Base-by-base conservation (phyloP, 2,113 vertebrate genomes). In the Cheilinus undulatus region DNA sequence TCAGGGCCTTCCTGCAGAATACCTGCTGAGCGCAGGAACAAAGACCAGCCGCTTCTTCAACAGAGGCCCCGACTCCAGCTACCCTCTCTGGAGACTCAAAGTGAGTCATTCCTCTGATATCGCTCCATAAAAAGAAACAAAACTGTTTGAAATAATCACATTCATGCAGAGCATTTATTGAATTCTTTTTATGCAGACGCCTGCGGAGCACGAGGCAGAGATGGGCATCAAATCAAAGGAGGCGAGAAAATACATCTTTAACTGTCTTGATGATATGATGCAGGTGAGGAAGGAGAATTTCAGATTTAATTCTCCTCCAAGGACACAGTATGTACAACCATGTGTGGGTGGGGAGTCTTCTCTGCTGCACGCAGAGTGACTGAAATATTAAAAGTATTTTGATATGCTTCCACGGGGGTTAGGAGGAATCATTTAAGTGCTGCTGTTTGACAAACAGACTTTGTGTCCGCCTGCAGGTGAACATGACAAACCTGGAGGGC, bases 211-310 rank as follows among this genome's bases (percentile, higher is more conserved):
- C 45, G 97, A 99, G 92, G 94, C 96, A 40, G 97, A 99, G 87
- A 97, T 97, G 80, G 97, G 97, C 77, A 96, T 99, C 84, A 99
- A 98, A 92, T 99, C 97, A 26, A 99, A 98, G 90, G 97, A 99
- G 91, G 97, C 97, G 51, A 93, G 97, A 73, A 99, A 99, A 89
- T 99, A 99, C 62, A 99, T 99, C 86, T 99, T 99, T 76, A 99
- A 99, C 90, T 99, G 97, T 91, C 95, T 99, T 68, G 97, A 99
- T 91, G 97, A 99, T 75, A 99, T 99, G 97, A 98, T 97, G 87
- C 97, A 99, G 96, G 97, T 98, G 70, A 85, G 85, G 53, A 38
- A 5, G 13, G 17, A 23, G 28, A 4, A 15, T 4, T 45, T 60
- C 11, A 22, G n/a, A 30, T 45, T 60, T 8, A 19, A 12, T 23